Percentiles rank a stretch among this genome's conserved stretches.
Evolutionary conservation across 2,888 invertebrate genomes (phyloP).

Genomic region (Habrosyne pyritoides): DNA sequence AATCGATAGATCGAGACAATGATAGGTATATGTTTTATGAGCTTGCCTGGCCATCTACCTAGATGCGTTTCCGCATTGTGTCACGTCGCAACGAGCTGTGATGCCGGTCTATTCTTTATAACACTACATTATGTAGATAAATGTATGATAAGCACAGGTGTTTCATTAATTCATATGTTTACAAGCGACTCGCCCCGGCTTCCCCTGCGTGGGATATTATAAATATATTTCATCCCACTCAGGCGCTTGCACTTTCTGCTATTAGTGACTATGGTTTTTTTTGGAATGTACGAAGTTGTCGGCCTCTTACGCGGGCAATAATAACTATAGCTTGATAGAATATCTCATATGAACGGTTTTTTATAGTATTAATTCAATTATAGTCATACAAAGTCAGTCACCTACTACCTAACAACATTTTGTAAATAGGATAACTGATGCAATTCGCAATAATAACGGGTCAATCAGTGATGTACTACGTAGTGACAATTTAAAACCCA

Average conservation of each 20-base stretch:
- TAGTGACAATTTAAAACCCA: conserved; percentile 67
- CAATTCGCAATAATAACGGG: conserved; percentile 35
- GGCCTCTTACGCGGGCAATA: too few species aligned
- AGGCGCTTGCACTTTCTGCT: too few species aligned
- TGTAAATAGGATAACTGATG: background rate
- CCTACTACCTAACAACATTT: background rate
- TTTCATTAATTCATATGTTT: background rate
- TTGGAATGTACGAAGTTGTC: too few species aligned
- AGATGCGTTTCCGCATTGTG: background rate
- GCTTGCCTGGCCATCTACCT: background rate
- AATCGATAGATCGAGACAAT: conserved; percentile 2
- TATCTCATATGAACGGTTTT: too few species aligned
- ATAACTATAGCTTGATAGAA: too few species aligned
- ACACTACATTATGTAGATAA: background rate
- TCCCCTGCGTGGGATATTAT: too few species aligned
- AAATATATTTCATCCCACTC: too few species aligned
- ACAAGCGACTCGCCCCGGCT: too few species aligned
- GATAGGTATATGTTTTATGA: background rate
- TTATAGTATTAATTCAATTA: too few species aligned
- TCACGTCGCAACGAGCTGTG: background rate
- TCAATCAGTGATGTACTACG: conserved; percentile 49
- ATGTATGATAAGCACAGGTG: background rate
- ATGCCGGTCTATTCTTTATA: background rate
- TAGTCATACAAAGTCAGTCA: too few species aligned
- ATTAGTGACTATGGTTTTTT: too few species aligned